These are phyloP conservation scores for Dryobotodes eremita DNA, from an alignment of 2,888 invertebrate genomes.

Conservation along the genomic window DNA sequence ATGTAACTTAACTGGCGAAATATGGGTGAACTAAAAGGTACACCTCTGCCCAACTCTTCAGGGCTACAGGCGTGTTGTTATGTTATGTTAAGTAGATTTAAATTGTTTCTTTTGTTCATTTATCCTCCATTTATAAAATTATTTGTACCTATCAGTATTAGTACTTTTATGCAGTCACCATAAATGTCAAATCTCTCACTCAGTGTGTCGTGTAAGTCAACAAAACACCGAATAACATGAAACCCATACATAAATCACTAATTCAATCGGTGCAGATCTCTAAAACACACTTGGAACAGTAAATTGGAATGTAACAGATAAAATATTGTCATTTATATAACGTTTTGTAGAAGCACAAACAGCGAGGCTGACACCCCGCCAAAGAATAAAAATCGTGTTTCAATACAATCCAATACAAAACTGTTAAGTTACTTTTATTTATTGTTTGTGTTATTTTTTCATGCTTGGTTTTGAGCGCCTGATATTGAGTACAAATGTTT, in stretches of 20 bases:
- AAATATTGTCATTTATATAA: slow-evolving; percentile 77
- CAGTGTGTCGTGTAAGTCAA: background rate
- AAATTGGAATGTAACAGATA: slow-evolving; percentile 56
- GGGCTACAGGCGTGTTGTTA: background rate
- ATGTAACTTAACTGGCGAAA: background rate
- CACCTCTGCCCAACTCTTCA: background rate
- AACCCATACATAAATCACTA: background rate
- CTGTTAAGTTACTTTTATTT: slow-evolving; percentile 15
- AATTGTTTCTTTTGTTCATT: background rate
- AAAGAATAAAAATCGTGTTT: slow-evolving; percentile 82
- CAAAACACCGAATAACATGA: background rate
- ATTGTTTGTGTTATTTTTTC: background rate
- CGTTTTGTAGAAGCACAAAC: slow-evolving; percentile 76
- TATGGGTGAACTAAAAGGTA: background rate
- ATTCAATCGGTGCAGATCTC: slow-evolving; percentile 27
- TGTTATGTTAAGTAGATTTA: background rate
- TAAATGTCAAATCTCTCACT: background rate
- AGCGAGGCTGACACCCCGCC: slow-evolving; percentile 77
- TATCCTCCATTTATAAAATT: background rate
- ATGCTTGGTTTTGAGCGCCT: background rate
- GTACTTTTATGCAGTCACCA: background rate
- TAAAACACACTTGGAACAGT: slow-evolving; percentile 36
- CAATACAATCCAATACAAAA: slow-evolving; percentile 74
- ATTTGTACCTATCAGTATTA: background rate
- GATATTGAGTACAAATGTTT: slow-evolving; percentile 21